These are phyloP conservation scores for Oryzias sinensis DNA, from an alignment of 2,797 vertebrate genomes.

Conservation along the genomic window DNA sequence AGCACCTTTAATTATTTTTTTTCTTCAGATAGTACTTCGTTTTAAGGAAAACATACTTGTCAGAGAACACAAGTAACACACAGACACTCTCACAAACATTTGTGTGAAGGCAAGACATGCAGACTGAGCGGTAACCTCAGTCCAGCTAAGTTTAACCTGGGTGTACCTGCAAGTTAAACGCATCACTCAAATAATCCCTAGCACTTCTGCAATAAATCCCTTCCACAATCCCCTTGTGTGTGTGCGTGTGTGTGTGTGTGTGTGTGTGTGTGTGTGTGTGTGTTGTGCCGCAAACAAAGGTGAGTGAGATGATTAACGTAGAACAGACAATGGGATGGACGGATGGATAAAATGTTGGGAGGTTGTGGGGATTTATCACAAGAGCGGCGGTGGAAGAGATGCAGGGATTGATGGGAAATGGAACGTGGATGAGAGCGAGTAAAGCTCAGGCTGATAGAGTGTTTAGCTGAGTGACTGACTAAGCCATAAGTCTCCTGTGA, in stretches of 20 bases:
- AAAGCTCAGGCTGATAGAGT: constrained; percentile 73
- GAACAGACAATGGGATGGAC: constrained; percentile 53
- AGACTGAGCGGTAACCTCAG: constrained; percentile 23
- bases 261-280: constrained; percentile 24
- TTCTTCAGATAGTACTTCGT: too few relatives aligned
- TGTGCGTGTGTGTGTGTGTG: constrained; percentile 19
- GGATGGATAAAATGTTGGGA: constrained; percentile 42
- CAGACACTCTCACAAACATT: too few relatives aligned
- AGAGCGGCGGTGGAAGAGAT: constrained; percentile 28
- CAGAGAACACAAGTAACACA: too few relatives aligned
- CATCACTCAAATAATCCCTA: constrained; percentile 66
- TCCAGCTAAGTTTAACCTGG: constrained; percentile 36
- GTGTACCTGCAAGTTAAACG: constrained; percentile 41
- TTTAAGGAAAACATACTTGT: too few relatives aligned
- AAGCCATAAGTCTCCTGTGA: constrained; percentile 74
- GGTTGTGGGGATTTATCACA: constrained; percentile 59
- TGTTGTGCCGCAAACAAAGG: constrained; percentile 33
- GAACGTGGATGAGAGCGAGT: constrained; percentile 61
- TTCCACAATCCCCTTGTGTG: constrained; percentile 47
- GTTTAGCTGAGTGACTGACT: constrained; percentile 76
- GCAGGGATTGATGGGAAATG: constrained; percentile 60
- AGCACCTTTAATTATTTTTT: too few relatives aligned
- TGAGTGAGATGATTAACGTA: constrained; percentile 70
- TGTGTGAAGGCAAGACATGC: too few relatives aligned
- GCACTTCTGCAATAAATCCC: constrained; percentile 72